Conservation (phyloP, 2,888 invertebrate species). For the Rotaria socialis region DNA sequence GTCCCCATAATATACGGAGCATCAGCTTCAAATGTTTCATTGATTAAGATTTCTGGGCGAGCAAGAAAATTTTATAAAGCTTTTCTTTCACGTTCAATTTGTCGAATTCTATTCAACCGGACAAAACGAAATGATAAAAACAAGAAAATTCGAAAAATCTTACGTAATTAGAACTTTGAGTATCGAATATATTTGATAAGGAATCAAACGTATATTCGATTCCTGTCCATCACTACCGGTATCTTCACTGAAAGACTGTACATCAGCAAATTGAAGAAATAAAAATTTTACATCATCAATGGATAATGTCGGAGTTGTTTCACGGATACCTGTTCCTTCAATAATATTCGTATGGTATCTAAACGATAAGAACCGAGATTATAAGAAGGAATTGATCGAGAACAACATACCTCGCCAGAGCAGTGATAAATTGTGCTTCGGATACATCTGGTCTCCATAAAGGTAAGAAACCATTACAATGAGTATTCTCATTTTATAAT, state of each 20-base stretch:
- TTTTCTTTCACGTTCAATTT: slow-evolving; percentile 69
- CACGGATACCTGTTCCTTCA: slow-evolving; percentile 43
- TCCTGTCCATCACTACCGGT: slow-evolving; percentile 85
- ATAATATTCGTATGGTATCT: slow-evolving; percentile 30
- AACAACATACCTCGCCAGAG: slow-evolving; percentile 38
- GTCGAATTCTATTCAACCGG: slow-evolving; percentile 57
- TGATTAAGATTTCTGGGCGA: background rate
- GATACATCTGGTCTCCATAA: slow-evolving; percentile 91
- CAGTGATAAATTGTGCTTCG: slow-evolving; percentile 69
- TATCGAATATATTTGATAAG: slow-evolving; percentile 86
- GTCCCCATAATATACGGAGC: slow-evolving; percentile 82
- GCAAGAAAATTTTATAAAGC: slow-evolving; percentile 62
- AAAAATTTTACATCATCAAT: slow-evolving; percentile 82
- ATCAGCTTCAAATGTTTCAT: slow-evolving; percentile 65
- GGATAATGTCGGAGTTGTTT: slow-evolving; percentile 22
- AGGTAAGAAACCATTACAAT: slow-evolving; percentile 90
- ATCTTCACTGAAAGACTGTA: slow-evolving; percentile 92
- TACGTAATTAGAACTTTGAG: slow-evolving; percentile 74
- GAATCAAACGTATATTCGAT: slow-evolving; percentile 91
- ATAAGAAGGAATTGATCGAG: too few species aligned
- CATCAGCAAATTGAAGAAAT: slow-evolving; percentile 80
- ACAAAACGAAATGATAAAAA: slow-evolving; percentile 22
- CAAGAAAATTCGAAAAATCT: slow-evolving; percentile 49
- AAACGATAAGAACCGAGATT: background rate
- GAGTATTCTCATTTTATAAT: slow-evolving; percentile 92